Conservation (phyloP, 2,888 invertebrate genomes). For the Blastobasis lacticolella region DNA sequence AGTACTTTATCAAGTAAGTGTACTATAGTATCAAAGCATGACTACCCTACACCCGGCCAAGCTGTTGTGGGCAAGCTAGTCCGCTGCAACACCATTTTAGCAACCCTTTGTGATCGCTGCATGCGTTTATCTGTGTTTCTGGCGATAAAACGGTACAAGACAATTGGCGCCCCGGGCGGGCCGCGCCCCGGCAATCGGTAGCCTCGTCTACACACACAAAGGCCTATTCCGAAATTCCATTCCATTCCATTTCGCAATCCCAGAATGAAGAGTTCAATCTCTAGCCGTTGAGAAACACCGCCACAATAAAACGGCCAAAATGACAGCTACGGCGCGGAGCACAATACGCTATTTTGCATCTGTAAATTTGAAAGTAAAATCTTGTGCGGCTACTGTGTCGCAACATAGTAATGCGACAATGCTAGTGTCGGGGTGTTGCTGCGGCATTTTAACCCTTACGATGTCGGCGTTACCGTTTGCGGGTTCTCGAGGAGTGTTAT, state of each 20-base stretch:
- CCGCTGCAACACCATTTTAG: too few relatives aligned
- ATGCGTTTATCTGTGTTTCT: too few relatives aligned
- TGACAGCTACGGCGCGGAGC: slow-evolving; percentile 39
- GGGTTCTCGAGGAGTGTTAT: slow-evolving; percentile 16
- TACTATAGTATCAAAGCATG: too few relatives aligned
- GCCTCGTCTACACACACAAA: slow-evolving; percentile 18
- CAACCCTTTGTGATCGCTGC: too few relatives aligned
- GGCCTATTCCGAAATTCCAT: slow-evolving; percentile 25
- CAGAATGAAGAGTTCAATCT: slow-evolving; percentile 45
- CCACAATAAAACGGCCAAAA: slow-evolving; percentile 48
- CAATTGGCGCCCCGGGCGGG: too few relatives aligned
- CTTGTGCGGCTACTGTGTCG: slow-evolving; percentile 57
- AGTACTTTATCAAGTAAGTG: too few relatives aligned
- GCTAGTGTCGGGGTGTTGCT: slow-evolving; percentile 1
- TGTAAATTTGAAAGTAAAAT: slow-evolving; percentile 64
- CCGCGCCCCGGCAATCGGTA: too few relatives aligned
- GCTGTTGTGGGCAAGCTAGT: too few relatives aligned
- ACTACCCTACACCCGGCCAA: too few relatives aligned
- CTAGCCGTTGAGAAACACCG: slow-evolving; percentile 35
- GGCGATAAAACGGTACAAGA: too few relatives aligned
- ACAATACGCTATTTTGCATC: slow-evolving; percentile 67
- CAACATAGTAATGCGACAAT: slow-evolving; percentile 49
- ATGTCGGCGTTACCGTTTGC: slow-evolving; percentile 9
- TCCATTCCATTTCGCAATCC: slow-evolving; percentile 22
- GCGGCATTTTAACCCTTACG: slow-evolving; percentile 17